These are phyloP conservation scores for Pandemis cinnamomeana DNA, from an alignment of 2,888 invertebrate genomes.

Conservation along the genomic window DNA sequence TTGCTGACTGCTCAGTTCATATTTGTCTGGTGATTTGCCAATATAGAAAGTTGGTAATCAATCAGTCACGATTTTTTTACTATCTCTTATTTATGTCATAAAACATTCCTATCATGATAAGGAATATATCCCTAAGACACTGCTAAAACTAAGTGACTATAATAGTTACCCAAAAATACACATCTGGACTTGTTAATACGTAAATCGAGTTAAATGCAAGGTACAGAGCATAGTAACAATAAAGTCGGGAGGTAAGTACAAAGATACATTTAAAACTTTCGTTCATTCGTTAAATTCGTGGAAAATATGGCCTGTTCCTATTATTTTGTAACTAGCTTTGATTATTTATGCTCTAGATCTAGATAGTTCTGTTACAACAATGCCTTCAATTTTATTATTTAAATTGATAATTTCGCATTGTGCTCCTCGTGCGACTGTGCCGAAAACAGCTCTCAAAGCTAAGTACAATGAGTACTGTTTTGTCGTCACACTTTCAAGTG, in stretches of 20 bases:
- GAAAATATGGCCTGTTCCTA: background rate
- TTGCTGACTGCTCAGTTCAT: too few species aligned
- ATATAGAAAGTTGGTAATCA: background rate
- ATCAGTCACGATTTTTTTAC: background rate
- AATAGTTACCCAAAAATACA: conserved; percentile 39
- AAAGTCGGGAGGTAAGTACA: conserved; percentile 10
- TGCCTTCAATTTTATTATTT: too few species aligned
- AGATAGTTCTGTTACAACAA: too few species aligned
- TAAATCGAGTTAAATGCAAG: conserved; percentile 22
- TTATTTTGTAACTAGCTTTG: background rate
- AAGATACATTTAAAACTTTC: background rate
- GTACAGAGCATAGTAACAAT: background rate
- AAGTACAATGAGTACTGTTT: too few species aligned
- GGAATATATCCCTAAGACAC: conserved; percentile 29
- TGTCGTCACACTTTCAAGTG: too few species aligned
- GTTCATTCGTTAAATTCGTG: conserved; percentile 13
- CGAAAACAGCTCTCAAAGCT: too few species aligned
- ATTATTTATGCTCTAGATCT: too few species aligned
- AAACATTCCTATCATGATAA: conserved; percentile 2
- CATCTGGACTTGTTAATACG: conserved; percentile 25
- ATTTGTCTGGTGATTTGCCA: background rate
- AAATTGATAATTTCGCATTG: too few species aligned
- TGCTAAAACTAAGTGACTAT: conserved; percentile 25
- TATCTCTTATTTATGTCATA: background rate
- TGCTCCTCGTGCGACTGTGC: too few species aligned